Base-by-base conservation (phyloP, 1,140 invertebrate genomes). In the Cheumatopsyche charites region DNA sequence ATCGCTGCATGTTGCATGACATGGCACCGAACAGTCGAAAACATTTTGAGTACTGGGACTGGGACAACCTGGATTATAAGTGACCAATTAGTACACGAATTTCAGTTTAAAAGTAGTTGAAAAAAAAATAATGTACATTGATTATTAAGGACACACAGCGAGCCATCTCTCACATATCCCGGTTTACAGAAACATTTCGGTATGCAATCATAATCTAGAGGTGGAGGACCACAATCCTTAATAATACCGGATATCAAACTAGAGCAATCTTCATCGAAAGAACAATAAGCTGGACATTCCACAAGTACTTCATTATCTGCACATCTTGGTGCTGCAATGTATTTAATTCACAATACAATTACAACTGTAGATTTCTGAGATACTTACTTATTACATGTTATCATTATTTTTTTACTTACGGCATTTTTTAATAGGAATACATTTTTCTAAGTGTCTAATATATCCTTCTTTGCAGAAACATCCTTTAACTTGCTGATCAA, bases 401-500 rank as follows among this genome's bases (percentile, higher is more conserved):
- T 36, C 3, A 4, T 36, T 36, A 36, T 36, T 21, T 21, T 11
- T 21, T 5, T 58, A 62, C 58, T 29, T 29, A 62, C 58, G 58
- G 23, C 58, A 62, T 12, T 62, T 41, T 36, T n/a, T 62, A 1
- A 29, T 15, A 29, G 29, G 58, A 29, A 62, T 62, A 36, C 58
- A 62, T 29, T 29, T 62, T 15, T 15, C 29, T 36, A 1, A 1
- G 36, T 62, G 58, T 55, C 19, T 49, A 17, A 67, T 55, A 42
- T 67, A 67, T 25, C 66, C 66, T 1, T 25, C 13, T 36, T 52
- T 67, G 21, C 66, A 67, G 47, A 52, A 67, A 42, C 66, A 67
- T 4, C 66, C 66, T 11, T 13, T n/a, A 7, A 55, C 49, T 17
- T 23, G 36, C 13, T 52, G 25, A 13, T 7, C 1, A 13, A 11